Evolutionary conservation across 2,113 vertebrate species (phyloP), one percentile per base, ranked within the genome.

Genomic region (Speoplatyrhinus poulsoni): DNA sequence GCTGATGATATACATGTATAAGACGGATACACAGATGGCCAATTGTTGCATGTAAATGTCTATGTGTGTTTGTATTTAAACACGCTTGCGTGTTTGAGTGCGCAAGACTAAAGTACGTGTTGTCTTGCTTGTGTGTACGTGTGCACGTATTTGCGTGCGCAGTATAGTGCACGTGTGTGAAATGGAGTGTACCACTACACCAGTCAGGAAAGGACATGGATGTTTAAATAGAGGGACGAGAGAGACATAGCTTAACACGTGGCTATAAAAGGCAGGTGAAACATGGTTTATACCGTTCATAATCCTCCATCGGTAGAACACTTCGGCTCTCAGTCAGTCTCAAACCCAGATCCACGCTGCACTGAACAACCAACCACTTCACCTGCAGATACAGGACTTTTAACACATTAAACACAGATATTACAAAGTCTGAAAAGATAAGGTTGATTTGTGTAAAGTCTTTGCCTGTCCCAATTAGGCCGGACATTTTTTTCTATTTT

Each of bases 181-280:
- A 90, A 83, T 83, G 85, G 70, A 82, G 32, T 69, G 7, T 80
- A 88, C 85, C 84, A 87, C 93, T 89, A 92, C 90, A 93, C 93
- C 89, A 92, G 88, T 90, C 88, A 93, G 95, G 90, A 95, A 96
- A 91, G 17, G 8, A 4, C 88, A 90, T 94, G 92, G 90, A 93
- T 93, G 89, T 93, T 92, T 88, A 93, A 96, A 92, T 94, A 95
- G 92, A 94, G 94, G 93, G 94, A 91, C 81, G 87, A 87, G 89
- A 88, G 94, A 88, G 94, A 96, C 93, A 93, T 90, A 87, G 92
- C 91, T 94, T 95, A 95, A 98, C 95, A 93, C 92, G 93, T 94
- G 93, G 92, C 88, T 94, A 93, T 94, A 92, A 93, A 98, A 94
- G 95, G 92, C 93, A 92, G 91, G 93, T 88, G 95, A 94, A 94